A percentile compares a stretch with the other conserved stretches of the same genome.
phyloP scores from a whole-genome alignment of 2,888 invertebrate genomes.

The Phragmatobia fuliginosa region DNA sequence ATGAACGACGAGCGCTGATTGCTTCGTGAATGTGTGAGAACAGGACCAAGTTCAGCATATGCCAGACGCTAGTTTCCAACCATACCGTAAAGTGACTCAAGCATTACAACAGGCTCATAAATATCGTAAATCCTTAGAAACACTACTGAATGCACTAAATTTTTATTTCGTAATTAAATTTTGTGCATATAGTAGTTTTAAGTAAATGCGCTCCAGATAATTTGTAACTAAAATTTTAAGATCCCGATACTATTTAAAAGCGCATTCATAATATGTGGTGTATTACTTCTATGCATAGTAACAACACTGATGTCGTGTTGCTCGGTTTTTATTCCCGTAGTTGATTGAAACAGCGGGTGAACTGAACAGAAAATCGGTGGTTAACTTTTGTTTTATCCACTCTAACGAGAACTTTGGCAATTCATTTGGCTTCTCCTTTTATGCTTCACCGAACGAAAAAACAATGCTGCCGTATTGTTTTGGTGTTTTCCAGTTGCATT shows the following conservation, averaged over 20 bases:
- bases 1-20: no score
- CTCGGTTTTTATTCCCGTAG: conserved; percentile 61
- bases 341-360: conserved; percentile 73
- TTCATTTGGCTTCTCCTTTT: conserved; percentile 64
- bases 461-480: conserved; percentile 52
- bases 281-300: conserved; percentile 17
- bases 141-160: neutral
- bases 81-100: no score
- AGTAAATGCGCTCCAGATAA: neutral
- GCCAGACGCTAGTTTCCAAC: no score
- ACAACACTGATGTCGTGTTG: conserved; percentile 46
- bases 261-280: neutral
- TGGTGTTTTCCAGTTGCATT: conserved; percentile 21
- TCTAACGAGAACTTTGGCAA: conserved; percentile 62
- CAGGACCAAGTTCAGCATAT: no score
- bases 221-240: neutral
- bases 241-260: conserved; percentile 11
- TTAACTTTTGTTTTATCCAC: conserved; percentile 62
- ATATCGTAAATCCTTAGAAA: no score
- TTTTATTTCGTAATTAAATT: neutral
- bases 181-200: neutral
- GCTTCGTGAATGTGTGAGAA: no score
- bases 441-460: conserved; percentile 51
- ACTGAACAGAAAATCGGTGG: conserved; percentile 71
- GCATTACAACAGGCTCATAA: no score